Evolutionary conservation across 2,797 vertebrate genomes (phyloP).

Genomic region (Enteromius afrohamiltoni): DNA sequence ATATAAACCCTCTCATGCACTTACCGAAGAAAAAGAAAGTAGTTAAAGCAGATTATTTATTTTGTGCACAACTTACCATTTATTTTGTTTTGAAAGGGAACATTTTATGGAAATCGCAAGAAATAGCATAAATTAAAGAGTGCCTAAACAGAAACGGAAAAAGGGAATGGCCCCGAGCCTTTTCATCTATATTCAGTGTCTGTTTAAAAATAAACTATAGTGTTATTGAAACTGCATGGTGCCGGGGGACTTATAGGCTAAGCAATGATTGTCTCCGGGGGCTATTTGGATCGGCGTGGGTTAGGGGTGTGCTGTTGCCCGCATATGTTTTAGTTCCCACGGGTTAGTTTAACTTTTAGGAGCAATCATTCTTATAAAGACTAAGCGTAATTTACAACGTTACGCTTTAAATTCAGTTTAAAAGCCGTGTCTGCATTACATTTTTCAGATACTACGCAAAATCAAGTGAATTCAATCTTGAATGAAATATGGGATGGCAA

Average conservation of each 20-base stretch:
- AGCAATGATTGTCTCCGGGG: slow-evolving; percentile 66
- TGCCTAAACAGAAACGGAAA: slow-evolving; percentile 54
- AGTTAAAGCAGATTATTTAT: not conserved
- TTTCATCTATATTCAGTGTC: slow-evolving; percentile 62
- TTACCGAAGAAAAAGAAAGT: not conserved
- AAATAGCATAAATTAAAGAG: slow-evolving; percentile 42
- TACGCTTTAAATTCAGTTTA: not conserved
- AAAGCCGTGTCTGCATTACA: not conserved
- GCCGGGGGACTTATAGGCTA: slow-evolving; percentile 63
- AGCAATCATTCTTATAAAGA: slow-evolving; percentile 18
- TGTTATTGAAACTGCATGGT: slow-evolving; percentile 65
- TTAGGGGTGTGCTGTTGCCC: slow-evolving; percentile 45
- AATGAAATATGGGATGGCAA: not conserved
- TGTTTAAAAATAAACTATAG: slow-evolving; percentile 55
- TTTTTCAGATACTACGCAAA: not conserved
- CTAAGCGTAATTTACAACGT: slow-evolving; percentile 9
- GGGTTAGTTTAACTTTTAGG: slow-evolving; percentile 48
- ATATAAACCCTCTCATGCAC: not conserved
- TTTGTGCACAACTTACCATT: slow-evolving; percentile 8
- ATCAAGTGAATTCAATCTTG: not conserved
- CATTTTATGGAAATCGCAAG: slow-evolving; percentile 19
- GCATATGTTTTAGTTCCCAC: slow-evolving; percentile 61
- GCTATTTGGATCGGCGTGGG: slow-evolving; percentile 53
- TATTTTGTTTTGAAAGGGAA: slow-evolving; percentile 7
- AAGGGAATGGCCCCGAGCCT: slow-evolving; percentile 78